Percentiles rank a stretch among this genome's conserved stretches.
These are phyloP conservation scores for Phalacrocorax aristotelis DNA, from an alignment of 2,113 vertebrate genomes.

Conservation along the genomic window DNA sequence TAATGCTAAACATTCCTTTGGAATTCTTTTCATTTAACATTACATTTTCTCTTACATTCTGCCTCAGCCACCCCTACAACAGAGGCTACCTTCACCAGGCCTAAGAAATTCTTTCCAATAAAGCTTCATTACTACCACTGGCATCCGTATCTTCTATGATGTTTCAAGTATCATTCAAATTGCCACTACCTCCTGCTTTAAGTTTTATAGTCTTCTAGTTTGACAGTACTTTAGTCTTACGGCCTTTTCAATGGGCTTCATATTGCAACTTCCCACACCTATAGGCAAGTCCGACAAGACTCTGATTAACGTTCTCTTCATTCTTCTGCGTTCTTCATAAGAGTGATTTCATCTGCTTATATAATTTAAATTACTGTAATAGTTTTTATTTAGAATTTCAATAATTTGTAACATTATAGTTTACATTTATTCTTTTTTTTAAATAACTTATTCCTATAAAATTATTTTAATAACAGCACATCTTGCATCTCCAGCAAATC, in stretches of 20 bases:
- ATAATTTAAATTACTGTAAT: not conserved
- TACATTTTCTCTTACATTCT: too few relatives aligned
- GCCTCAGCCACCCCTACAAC: too few relatives aligned
- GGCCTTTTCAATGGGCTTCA: not conserved
- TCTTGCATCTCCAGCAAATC: not conserved
- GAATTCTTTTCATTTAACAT: too few relatives aligned
- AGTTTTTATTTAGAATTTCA: not conserved
- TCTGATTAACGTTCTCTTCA: not conserved
- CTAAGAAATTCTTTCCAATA: not conserved
- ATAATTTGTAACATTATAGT: not conserved
- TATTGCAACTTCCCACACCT: not conserved
- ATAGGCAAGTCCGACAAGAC: not conserved
- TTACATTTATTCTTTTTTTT: not conserved
- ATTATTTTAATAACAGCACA: not conserved
- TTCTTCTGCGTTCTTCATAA: not conserved
- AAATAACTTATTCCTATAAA: not conserved
- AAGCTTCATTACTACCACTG: not conserved
- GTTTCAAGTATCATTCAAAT: not conserved
- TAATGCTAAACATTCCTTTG: not conserved
- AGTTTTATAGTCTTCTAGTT: not conserved
- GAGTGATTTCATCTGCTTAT: not conserved
- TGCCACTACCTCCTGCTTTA: not conserved
- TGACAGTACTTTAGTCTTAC: not conserved
- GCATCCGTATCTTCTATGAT: not conserved
- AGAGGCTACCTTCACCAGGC: not conserved